A percentile compares a stretch with the other conserved stretches of the same genome.
These are phyloP conservation scores for Trinectes maculatus DNA, from an alignment of 2,113 vertebrate genomes.

Conservation along the genomic window DNA sequence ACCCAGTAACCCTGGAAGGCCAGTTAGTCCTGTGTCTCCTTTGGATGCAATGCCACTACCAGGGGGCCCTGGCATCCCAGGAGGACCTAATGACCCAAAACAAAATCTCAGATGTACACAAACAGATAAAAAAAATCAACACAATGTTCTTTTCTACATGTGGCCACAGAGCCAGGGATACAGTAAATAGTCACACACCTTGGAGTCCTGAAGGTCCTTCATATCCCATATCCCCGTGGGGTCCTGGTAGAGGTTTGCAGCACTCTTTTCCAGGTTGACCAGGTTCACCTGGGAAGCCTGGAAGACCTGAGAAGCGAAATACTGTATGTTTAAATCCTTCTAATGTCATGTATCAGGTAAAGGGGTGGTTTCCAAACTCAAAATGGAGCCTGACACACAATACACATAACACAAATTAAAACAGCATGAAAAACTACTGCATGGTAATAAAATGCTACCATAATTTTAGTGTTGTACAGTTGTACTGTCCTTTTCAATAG, in stretches of 20 bases:
- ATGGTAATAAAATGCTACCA: no score
- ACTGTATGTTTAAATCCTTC: not conserved
- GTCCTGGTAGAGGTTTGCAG: conserved; percentile 5
- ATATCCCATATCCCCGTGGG: conserved; percentile 43
- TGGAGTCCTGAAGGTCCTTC: conserved; percentile 50
- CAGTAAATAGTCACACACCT: conserved; percentile 35
- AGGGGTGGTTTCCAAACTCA: not conserved
- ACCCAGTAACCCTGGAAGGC: conserved; percentile 51
- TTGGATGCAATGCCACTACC: not conserved
- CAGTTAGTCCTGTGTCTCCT: conserved; percentile 58
- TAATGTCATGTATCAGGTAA: not conserved
- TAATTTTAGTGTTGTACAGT: no score
- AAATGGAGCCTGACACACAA: not conserved
- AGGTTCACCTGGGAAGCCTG: conserved; percentile 41
- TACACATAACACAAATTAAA: no score
- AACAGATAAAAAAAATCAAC: not conserved
- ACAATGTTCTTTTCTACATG: not conserved
- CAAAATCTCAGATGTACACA: not conserved
- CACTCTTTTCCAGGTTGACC: conserved; percentile 43
- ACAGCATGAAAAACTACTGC: no score
- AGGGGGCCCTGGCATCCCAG: conserved; percentile 45
- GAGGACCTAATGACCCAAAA: conserved; percentile 39
- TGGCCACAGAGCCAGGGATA: not conserved
- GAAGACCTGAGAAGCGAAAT: conserved; percentile 41
- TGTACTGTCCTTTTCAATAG: no score